Evolutionary conservation across 2,888 invertebrate species (phyloP).

Genomic region (Seira musarum): DNA sequence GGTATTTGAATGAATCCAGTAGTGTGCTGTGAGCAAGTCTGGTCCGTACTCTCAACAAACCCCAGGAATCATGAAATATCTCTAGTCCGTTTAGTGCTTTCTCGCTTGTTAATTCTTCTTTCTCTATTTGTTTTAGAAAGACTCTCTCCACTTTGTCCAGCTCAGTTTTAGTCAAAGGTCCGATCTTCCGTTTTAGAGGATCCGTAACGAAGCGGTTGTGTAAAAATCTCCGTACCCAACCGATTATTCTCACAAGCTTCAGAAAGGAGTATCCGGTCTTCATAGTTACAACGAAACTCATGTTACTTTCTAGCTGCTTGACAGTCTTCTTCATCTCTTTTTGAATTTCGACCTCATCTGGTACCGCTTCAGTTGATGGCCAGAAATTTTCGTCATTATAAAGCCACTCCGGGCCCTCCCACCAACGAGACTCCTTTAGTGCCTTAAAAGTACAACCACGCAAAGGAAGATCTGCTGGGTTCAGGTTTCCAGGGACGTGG

Average conservation of each 20-base stretch:
- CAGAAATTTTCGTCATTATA: not conserved
- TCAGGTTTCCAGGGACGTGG: slow-evolving; percentile 61
- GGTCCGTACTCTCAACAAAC: not conserved
- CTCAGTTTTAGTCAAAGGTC: not conserved
- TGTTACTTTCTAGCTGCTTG: too few species aligned
- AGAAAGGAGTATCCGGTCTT: not conserved
- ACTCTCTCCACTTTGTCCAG: not conserved
- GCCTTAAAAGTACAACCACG: slow-evolving; percentile 57
- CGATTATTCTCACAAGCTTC: not conserved
- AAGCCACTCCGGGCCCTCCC: slow-evolving; percentile 64
- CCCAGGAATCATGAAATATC: not conserved
- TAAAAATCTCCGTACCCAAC: not conserved
- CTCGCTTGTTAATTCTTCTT: not conserved
- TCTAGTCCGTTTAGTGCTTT: not conserved
- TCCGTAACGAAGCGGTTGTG: not conserved
- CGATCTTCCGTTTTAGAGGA: not conserved
- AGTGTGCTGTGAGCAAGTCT: not conserved
- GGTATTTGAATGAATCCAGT: not conserved
- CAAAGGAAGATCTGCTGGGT: slow-evolving; percentile 68
- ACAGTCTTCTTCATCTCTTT: slow-evolving; percentile 18
- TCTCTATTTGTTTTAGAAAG: not conserved
- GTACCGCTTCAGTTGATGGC: slow-evolving; percentile 12
- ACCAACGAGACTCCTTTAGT: slow-evolving; percentile 55
- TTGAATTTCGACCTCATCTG: slow-evolving; percentile 32
- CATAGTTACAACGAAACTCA: not conserved